Base-by-base conservation (phyloP, 2,888 invertebrate species). In the Noctua fimbriata region DNA sequence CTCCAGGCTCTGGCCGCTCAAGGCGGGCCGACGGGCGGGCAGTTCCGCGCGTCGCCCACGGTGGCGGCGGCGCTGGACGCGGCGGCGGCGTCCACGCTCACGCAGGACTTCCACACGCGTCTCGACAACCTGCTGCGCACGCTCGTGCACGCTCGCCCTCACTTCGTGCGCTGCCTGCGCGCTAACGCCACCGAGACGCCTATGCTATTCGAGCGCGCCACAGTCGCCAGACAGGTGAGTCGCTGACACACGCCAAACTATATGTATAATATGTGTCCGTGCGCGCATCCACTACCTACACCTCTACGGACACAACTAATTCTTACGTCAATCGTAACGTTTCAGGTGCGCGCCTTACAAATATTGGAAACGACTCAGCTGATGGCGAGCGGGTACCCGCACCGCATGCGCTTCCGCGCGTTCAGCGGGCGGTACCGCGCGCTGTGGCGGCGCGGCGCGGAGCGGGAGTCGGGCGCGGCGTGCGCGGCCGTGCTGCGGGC, bases 371-470 rank as follows among this genome's bases (percentile, higher is more conserved):
- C 99, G 66, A 99, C 99, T 32, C 99, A 99, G 94, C 96, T 99
- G 82, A 99, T 99, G 99, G 99, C 99, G 24, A 98, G 98, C 91
- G 99, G 99, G 16, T 99, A 98, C 95, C 99, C 99, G 47, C 99
- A 99, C 94, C 97, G 99, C 89, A 99, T 99, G 99, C 97, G 99
- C 44, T 99, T 99, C 95, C 99, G 99, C 93, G 98, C 98, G 60
- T 99, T 99, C 95, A 98, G 98, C 93, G 97, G 98, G 1, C 97
- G 99, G 49, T 99, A 99, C 96, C 97, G 98, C 88, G 97, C 99
- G 92, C 96, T 99, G 89, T 98, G 98, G 76, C 98, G 98, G n/a
- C 98, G 98, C 92, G 97, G 98, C 85, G 92, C 79, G 76, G 98
- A 98, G 90, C 97, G 97, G 89, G 97, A 97, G 78, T 96, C 97